A percentile compares a stretch with the other conserved stretches of the same genome.
phyloP scores from a whole-genome alignment of 2,888 invertebrate genomes.

The Lepetodrilus schrolli region DNA sequence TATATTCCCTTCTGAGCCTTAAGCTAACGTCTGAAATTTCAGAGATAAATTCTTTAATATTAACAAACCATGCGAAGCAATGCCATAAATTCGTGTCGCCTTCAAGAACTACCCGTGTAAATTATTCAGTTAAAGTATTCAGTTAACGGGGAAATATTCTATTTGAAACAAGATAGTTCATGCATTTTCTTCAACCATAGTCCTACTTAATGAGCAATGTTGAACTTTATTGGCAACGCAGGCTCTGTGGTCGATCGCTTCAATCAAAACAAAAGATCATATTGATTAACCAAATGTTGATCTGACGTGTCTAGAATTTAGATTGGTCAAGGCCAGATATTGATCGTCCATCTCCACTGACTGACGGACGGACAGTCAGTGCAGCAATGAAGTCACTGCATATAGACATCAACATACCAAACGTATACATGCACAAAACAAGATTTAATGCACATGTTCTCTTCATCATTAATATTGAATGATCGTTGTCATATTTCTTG shows the following conservation, averaged over 20 bases:
- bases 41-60: neutral
- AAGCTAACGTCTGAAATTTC: neutral
- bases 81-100: neutral
- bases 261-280: slow-evolving; percentile 8
- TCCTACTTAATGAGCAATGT: too few species aligned
- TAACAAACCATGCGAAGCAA: neutral
- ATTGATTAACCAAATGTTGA: slow-evolving; percentile 8
- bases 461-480: too few species aligned
- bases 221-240: too few species aligned
- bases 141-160: neutral
- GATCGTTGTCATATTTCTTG: too few species aligned
- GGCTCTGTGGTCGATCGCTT: neutral
- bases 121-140: neutral
- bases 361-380: too few species aligned
- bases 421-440: too few species aligned
- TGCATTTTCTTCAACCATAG: too few species aligned
- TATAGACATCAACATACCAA: too few species aligned
- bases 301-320: neutral
- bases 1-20: neutral
- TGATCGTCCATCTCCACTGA: neutral
- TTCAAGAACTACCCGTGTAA: neutral
- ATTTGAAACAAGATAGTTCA: neutral
- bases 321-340: neutral
- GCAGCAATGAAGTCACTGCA: too few species aligned
- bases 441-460: too few species aligned